Evolutionary conservation across 2,113 vertebrate genomes (phyloP).

Genomic region (Lichenostomus cassidix): DNA sequence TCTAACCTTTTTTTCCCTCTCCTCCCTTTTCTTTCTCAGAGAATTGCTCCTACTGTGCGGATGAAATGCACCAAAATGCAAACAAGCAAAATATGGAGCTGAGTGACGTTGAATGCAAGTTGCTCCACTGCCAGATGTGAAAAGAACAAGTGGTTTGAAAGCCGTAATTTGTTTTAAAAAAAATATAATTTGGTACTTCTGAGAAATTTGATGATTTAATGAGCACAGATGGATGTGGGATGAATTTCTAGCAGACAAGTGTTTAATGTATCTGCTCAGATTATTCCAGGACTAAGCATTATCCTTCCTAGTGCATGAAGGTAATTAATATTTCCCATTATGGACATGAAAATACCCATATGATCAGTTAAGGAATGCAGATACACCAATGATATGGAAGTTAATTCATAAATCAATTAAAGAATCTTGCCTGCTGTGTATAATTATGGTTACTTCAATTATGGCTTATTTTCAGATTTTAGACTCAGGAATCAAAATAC

Average conservation of each 20-base stretch:
- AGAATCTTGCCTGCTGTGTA: conserved; percentile 44
- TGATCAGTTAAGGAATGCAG: conserved; percentile 45
- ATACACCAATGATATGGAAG: conserved; percentile 18
- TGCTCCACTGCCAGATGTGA: conserved; percentile 62
- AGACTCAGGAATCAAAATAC: conserved; percentile 39
- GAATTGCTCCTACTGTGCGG: conserved; percentile 40
- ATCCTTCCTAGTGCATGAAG: conserved; percentile 52
- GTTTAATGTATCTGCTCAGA: conserved; percentile 61
- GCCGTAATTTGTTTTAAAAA: conserved; percentile 56
- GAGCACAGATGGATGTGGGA: conserved; percentile 68
- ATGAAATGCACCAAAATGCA: conserved; percentile 61
- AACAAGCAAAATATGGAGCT: conserved; percentile 47
- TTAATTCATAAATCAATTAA: conserved; percentile 61
- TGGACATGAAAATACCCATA: conserved; percentile 34
- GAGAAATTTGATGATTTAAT: conserved; percentile 71
- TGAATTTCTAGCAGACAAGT: conserved; percentile 62
- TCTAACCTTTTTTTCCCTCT: conserved; percentile 44
- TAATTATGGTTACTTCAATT: conserved; percentile 64
- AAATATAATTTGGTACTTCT: conserved; percentile 67
- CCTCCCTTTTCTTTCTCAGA: conserved; percentile 41
- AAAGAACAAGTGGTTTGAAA: conserved; percentile 69
- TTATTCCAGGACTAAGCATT: conserved; percentile 64
- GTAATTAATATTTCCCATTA: conserved; percentile 66
- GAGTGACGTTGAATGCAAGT: background rate
- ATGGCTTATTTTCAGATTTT: conserved; percentile 45